Evolutionary conservation across 2,888 invertebrate species (phyloP).

Genomic region (Nezara viridula): DNA sequence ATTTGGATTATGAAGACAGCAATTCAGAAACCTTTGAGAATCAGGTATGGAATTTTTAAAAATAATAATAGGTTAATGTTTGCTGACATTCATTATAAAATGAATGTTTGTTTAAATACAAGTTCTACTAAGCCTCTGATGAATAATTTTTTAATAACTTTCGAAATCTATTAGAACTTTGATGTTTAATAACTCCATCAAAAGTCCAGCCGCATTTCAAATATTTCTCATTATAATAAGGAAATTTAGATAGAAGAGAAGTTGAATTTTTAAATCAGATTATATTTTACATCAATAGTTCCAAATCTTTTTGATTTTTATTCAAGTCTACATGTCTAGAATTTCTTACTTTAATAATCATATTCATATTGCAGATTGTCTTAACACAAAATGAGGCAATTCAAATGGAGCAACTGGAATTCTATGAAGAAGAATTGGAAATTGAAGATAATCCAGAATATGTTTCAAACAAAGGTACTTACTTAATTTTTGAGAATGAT

Average conservation of each 20-base stretch:
- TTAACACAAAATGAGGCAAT: constrained; percentile 25
- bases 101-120: background rate
- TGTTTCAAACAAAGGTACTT: constrained; percentile 30
- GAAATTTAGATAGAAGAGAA: background rate
- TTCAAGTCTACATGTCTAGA: too few species aligned
- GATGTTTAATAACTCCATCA: background rate
- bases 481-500: background rate
- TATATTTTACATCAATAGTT: too few species aligned
- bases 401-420: constrained; percentile 38
- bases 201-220: background rate
- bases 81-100: background rate
- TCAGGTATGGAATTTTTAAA: constrained; percentile 29
- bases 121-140: background rate
- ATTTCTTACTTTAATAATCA: background rate
- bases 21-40: constrained; percentile 38
- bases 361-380: background rate
- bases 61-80: too few species aligned
- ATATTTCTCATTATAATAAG: background rate
- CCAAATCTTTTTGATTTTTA: background rate
- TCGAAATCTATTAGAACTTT: background rate
- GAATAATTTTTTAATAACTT: background rate
- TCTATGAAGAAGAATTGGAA: constrained; percentile 46
- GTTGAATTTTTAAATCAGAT: background rate
- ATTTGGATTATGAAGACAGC: constrained; percentile 50
- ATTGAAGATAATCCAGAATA: background rate